These are phyloP conservation scores for Eriosoma lanigerum DNA, from an alignment of 1,140 invertebrate genomes.

Conservation along the genomic window DNA sequence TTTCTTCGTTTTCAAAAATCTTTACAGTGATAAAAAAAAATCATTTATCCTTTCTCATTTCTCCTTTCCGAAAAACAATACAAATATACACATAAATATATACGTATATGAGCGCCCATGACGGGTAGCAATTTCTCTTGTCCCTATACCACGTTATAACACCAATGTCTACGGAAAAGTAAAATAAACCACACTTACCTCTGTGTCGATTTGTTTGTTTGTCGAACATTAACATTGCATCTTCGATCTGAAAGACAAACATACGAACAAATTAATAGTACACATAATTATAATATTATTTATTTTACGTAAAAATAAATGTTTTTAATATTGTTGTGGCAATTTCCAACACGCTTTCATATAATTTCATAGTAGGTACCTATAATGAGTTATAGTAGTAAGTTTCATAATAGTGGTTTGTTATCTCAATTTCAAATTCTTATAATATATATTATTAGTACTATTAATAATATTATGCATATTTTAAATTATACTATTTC, in stretches of 20 bases:
- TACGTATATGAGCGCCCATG: not conserved
- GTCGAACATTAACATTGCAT: constrained; percentile 99
- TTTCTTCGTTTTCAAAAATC: constrained; percentile 32
- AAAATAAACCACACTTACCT: constrained; percentile 74
- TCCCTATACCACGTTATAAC: not conserved
- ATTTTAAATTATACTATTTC: not conserved
- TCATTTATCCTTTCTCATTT: not conserved
- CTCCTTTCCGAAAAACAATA: constrained; percentile 1
- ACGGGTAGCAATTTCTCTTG: constrained; percentile 9
- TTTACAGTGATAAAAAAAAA: constrained; percentile 13
- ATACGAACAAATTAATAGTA: not conserved
- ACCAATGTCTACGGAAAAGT: not conserved
- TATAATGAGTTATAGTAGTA: too few relatives aligned
- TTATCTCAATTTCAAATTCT: not conserved
- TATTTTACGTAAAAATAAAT: not conserved
- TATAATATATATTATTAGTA: not conserved
- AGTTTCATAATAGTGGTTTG: too few relatives aligned
- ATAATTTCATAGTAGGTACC: constrained; percentile 20
- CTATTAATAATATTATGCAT: constrained; percentile 5
- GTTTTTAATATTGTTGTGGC: not conserved
- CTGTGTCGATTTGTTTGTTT: constrained; percentile 99
- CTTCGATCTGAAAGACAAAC: constrained; percentile 90
- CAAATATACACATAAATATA: not conserved
- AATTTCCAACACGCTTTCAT: not conserved
- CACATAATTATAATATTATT: not conserved